Conservation (phyloP, 2,113 vertebrate genomes). For the Rallus limicola region DNA sequence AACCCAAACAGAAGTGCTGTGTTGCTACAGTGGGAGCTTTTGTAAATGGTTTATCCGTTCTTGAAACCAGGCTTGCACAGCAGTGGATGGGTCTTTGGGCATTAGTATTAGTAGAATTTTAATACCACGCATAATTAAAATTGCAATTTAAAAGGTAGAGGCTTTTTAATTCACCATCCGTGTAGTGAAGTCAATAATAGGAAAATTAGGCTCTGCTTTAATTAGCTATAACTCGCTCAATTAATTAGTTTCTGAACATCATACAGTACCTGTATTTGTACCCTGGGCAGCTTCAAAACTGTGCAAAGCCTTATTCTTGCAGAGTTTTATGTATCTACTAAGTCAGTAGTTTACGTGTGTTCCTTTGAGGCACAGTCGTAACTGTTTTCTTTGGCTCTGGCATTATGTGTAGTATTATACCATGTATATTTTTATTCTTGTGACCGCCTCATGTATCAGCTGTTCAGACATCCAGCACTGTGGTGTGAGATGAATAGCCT, state of each 20-base stretch:
- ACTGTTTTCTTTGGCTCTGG: neutral
- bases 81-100: neutral
- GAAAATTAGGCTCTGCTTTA: slow-evolving; percentile 13
- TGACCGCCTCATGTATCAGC: neutral
- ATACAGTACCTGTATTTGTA: neutral
- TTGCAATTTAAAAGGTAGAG: neutral
- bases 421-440: neutral
- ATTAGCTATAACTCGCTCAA: neutral
- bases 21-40: neutral
- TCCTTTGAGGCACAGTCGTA: neutral
- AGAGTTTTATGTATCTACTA: neutral
- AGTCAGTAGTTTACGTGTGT: neutral
- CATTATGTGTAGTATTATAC: neutral
- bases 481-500: slow-evolving; percentile 54
- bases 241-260: neutral
- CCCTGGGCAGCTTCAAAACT: neutral
- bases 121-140: neutral
- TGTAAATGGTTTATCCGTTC: neutral
- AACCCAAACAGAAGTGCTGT: neutral
- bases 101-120: slow-evolving; percentile 15
- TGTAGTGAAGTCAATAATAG: neutral
- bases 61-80: neutral
- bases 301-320: neutral
- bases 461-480: slow-evolving; percentile 31
- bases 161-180: slow-evolving; percentile 10